Base-by-base conservation (phyloP, 2,888 invertebrate genomes). In the Lottia gigantea region DNA sequence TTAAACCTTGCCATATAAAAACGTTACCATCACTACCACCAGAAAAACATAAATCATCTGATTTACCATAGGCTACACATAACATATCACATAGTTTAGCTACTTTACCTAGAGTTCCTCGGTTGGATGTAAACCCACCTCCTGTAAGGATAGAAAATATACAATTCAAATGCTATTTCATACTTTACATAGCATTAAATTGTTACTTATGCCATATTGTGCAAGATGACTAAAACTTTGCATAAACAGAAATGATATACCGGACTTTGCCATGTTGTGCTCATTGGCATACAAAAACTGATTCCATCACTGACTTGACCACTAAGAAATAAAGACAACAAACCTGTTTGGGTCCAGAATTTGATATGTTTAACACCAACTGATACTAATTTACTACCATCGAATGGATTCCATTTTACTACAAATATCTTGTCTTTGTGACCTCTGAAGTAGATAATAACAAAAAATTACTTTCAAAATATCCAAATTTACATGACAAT, bases 341-440 rank as follows among this genome's bases (percentile, higher is more conserved):
- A 78, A 86, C 89, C 89, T 76, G 88, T 82, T 72, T 88, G 88
- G 46, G 82, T 84, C 90, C 90, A 90, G 81, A 89, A 89, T 80
- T 89, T 89, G 78, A 90, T 88, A 78, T 89, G 89, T 75, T 89
- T 89, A n/a, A 88, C 83, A 14, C 90, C 89, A 47, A 87, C 88
- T 31, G 89, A 88, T n/a, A 89, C 85, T 46, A 90, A 78, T 69
- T 84, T 84, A 74, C 80, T 83, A 46, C 72, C 65, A 70, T 88
- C 88, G 73, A 85, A 80, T 6, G 89, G 88, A 78, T 89, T 89
- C 88, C 89, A 89, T 73, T 87, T 87, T 68, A 89, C 83, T 16
- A 87, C 87, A 83, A 89, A 89, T 71, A 90, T 89, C 77, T 89
- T 89, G 78, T 89, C 88, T 68, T 87, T 88, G 78, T 89, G 88